Evolutionary conservation across 2,888 invertebrate genomes (phyloP).

Genomic region (Podabrus alpinus): DNA sequence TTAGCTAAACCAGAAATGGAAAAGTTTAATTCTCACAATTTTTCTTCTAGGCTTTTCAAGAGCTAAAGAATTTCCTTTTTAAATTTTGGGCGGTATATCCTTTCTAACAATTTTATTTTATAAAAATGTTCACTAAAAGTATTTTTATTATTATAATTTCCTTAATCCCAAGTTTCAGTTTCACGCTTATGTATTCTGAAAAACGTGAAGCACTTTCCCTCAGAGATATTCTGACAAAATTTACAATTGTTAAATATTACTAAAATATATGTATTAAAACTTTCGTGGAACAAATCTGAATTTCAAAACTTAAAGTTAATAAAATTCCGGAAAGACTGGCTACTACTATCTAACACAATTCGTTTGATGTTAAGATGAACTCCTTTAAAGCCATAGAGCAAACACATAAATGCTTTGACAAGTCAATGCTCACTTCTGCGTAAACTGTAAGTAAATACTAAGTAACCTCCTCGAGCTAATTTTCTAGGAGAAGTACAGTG

Average conservation of each 20-base stretch:
- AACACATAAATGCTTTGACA: conserved; percentile 21
- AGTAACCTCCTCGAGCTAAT: conserved; percentile 14
- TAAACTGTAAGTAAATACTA: conserved; percentile 22
- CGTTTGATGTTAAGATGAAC: conserved; percentile 16
- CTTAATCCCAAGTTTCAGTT: neutral
- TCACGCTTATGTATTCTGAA: neutral
- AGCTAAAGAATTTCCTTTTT: neutral
- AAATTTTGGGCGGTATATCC: neutral
- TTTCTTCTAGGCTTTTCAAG: conserved; percentile 37
- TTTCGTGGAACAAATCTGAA: neutral
- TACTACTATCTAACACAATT: conserved; percentile 2
- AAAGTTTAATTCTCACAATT: conserved; percentile 52
- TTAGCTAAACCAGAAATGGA: conserved; percentile 49
- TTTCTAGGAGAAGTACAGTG: neutral
- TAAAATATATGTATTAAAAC: neutral
- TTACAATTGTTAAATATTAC: neutral
- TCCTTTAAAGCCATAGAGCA: conserved; percentile 16
- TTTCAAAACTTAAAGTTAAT: neutral
- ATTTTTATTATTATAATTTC: neutral
- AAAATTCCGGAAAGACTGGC: neutral
- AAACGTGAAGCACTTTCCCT: neutral
- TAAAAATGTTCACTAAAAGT: neutral
- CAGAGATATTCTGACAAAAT: neutral
- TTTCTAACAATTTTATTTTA: neutral
- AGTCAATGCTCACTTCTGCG: conserved; percentile 21